Percentiles rank a stretch among this genome's conserved stretches.
Evolutionary conservation across 2,888 invertebrate species (phyloP).

Genomic region (Nephrotoma guestfalica): DNA sequence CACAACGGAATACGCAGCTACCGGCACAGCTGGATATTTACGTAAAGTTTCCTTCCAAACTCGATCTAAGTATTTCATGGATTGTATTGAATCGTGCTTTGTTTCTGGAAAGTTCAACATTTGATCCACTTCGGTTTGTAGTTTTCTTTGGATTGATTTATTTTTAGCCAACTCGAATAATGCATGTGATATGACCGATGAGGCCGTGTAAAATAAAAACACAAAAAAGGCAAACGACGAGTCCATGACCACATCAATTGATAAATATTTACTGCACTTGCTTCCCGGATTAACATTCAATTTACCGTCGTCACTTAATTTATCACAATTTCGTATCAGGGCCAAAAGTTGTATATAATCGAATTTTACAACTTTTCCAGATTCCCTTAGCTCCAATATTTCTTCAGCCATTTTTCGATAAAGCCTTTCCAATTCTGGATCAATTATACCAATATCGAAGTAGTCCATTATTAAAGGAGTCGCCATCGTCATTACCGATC

Average conservation of each 20-base stretch:
- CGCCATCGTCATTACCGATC: not conserved
- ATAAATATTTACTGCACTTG: not conserved
- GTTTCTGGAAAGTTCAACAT: not conserved
- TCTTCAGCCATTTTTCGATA: not conserved
- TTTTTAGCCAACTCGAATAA: not conserved
- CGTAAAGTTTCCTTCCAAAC: not conserved
- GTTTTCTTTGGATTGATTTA: not conserved
- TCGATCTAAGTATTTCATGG: not conserved
- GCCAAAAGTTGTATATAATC: not conserved
- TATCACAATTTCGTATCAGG: not conserved
- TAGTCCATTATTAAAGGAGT: not conserved
- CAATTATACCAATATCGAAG: not conserved
- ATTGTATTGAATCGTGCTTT: not conserved
- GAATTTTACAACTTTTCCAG: not conserved
- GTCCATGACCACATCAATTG: not conserved
- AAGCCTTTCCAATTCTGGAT: not conserved
- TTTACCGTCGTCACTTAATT: not conserved
- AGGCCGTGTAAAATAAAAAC: not conserved
- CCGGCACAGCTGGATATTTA: not conserved
- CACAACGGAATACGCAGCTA: not conserved
- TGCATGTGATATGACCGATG: not conserved
- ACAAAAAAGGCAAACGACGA: not conserved
- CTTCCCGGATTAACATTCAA: not conserved
- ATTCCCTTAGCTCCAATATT: not conserved
- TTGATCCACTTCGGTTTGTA: not conserved